Evolutionary conservation across 2,888 invertebrate species (phyloP).

Genomic region (Diarsia mendica): DNA sequence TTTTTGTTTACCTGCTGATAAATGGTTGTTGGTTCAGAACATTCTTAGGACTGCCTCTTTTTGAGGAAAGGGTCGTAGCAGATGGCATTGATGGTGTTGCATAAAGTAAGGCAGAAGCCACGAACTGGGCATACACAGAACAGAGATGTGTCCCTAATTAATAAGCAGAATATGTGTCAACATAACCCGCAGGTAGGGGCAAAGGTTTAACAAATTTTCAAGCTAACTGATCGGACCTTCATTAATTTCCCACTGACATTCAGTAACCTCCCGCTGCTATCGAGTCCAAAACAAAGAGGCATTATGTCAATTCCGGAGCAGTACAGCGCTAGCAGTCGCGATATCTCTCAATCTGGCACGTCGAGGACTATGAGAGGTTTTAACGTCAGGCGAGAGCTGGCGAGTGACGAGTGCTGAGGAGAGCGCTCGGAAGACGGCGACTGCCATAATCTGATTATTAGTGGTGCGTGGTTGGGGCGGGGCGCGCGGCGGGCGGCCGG

Average conservation of each 20-base stretch:
- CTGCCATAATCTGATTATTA: slow-evolving; percentile 90
- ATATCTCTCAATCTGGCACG: slow-evolving; percentile 70
- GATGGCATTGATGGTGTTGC: slow-evolving; percentile 7
- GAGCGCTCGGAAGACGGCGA: slow-evolving; percentile 79
- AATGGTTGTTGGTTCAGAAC: slow-evolving; percentile 59
- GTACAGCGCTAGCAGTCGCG: slow-evolving; percentile 55
- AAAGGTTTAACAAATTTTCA: slow-evolving; percentile 48
- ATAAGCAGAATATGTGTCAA: slow-evolving; percentile 44
- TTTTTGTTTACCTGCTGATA: slow-evolving; percentile 49
- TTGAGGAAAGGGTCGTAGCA: slow-evolving; percentile 1
- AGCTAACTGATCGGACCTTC: slow-evolving; percentile 57
- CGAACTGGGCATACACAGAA: neutral
- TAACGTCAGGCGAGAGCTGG: slow-evolving; percentile 73
- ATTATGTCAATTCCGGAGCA: slow-evolving; percentile 73
- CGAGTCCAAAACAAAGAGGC: slow-evolving; percentile 70
- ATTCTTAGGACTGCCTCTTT: slow-evolving; percentile 24
- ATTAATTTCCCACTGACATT: slow-evolving; percentile 62
- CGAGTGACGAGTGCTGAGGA: slow-evolving; percentile 81
- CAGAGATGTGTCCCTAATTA: slow-evolving; percentile 50
- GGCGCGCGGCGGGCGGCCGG: slow-evolving; percentile 87
- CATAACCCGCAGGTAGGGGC: slow-evolving; percentile 45
- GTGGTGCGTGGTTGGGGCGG: slow-evolving; percentile 85
- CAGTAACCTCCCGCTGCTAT: slow-evolving; percentile 70
- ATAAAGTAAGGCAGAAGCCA: neutral
- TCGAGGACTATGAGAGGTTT: slow-evolving; percentile 43